phyloP scores from a whole-genome alignment of 1,140 invertebrate species.

The Phymastichus coffea region DNA sequence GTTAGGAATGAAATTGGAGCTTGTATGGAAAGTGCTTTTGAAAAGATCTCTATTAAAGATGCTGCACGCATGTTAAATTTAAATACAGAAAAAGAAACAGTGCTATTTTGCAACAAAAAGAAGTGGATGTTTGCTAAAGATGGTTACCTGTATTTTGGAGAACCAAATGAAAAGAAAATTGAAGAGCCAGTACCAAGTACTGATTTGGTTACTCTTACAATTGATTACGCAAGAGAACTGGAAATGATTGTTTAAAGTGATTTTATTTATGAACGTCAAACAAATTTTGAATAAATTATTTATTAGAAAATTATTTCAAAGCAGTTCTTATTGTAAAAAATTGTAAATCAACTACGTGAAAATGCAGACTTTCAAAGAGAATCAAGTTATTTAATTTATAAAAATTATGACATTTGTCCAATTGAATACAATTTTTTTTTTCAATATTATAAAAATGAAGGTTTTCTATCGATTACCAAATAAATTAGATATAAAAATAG shows the following conservation, averaged over 20 bases:
- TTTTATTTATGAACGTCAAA: slow-evolving; percentile 16
- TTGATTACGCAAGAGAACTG: slow-evolving; percentile 96
- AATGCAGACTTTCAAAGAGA: no score
- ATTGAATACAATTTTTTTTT: no score
- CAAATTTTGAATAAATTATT: not conserved
- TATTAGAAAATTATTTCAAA: not conserved
- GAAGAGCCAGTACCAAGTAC: slow-evolving; percentile 84
- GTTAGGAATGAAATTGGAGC: slow-evolving; percentile 94
- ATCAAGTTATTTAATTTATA: no score
- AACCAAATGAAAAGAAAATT: slow-evolving; percentile 69
- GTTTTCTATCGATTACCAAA: no score
- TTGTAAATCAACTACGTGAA: no score
- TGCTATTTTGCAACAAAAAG: slow-evolving; percentile 77
- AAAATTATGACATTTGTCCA: no score
- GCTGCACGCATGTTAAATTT: slow-evolving; percentile 90
- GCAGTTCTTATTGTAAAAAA: no score
- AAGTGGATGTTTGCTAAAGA: slow-evolving; percentile 80
- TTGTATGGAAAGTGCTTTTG: slow-evolving; percentile 96
- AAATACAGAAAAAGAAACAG: slow-evolving; percentile 71
- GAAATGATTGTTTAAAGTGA: slow-evolving; percentile 98
- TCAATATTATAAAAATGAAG: no score
- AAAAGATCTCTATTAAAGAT: slow-evolving; percentile 83
- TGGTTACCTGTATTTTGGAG: slow-evolving; percentile 77
- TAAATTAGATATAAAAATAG: no score
- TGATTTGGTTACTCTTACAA: slow-evolving; percentile 88